Conservation (phyloP, 92 coral and sea anemone species). For the Porites divaricata region DNA sequence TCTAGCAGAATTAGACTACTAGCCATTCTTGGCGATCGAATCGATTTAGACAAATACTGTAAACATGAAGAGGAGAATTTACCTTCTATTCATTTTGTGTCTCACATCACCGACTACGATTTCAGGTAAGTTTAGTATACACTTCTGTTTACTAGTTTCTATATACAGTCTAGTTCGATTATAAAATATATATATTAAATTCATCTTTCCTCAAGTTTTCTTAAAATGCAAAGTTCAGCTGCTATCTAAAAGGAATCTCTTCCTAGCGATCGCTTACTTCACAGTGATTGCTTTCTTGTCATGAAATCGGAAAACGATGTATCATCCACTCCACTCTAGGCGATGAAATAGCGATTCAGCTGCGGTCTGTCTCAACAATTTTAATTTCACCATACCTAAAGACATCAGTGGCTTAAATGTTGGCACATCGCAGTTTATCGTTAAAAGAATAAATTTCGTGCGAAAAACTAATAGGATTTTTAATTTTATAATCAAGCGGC, state of each 20-base stretch:
- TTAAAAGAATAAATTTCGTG: neutral
- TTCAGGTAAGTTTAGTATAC: conserved; percentile 26
- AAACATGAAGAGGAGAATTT: conserved; percentile 20
- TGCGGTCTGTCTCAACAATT: too few relatives aligned
- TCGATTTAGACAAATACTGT: neutral
- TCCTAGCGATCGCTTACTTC: too few relatives aligned
- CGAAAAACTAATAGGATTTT: neutral
- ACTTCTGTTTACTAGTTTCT: neutral
- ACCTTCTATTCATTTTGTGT: neutral
- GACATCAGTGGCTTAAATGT: too few relatives aligned
- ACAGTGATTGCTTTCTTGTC: too few relatives aligned
- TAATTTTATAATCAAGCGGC: conserved; percentile 13
- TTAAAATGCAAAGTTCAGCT: too few relatives aligned
- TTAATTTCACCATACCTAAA: too few relatives aligned
- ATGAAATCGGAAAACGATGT: too few relatives aligned
- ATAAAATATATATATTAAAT: too few relatives aligned
- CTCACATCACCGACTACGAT: conserved; percentile 4
- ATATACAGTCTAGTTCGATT: neutral
- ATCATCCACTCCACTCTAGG: too few relatives aligned
- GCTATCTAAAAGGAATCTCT: too few relatives aligned
- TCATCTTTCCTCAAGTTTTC: too few relatives aligned
- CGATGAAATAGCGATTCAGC: too few relatives aligned
- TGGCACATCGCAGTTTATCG: neutral
- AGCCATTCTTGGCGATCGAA: neutral
- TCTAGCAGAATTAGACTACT: neutral